Evolutionary conservation across 2,113 vertebrate genomes (phyloP), one percentile per base, ranked within the genome.

Genomic region (Proteles cristata): DNA sequence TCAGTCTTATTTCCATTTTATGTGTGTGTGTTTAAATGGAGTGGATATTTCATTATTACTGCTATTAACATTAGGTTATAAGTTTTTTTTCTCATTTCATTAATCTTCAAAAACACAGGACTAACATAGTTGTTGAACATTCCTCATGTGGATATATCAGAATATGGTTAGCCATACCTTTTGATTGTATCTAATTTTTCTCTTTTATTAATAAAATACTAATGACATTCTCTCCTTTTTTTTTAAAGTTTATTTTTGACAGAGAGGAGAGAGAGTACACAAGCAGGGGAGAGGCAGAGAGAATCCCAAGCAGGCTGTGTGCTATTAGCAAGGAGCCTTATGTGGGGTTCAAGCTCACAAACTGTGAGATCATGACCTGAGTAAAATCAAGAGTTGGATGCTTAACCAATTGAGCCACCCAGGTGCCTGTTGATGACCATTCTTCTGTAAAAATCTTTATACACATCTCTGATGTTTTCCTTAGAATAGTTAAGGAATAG

Each of bases 161-260:
- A 71, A 76, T 93, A 83, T 55, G 8, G 28, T 35, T 33, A 55
- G 35, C 11, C 63, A 65, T 33, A 12, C 5, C 23, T 66, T 74
- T 88, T 61, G 33, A 17, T 68, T 94, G 25, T 66, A 6, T 84
- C n/a, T 84, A 76, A 84, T 55, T 87, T 74, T 96, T 93, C n/a
- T 74, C 48, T 91, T 87, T 76, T 86, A 66, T 35, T 61, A 84
- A 69, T 50, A 80, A 88, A 58, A 71, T 23, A 61, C 48, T 48
- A 31, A 45, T n/a, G 28, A 53, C 11, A 16, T 85, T 92, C 45
- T 79, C 2, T 50, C 48, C 14, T 50, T 66, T 65, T 15, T 39
- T 55, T 55, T 55, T 65, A 26, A 31, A 43, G 21, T 23, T 61
- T 58, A 58, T 58, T 61, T 61, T 61, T 61, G 6, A 61, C 0